phyloP scores from a whole-genome alignment of 2,113 vertebrate genomes.

The Suricata suricatta region DNA sequence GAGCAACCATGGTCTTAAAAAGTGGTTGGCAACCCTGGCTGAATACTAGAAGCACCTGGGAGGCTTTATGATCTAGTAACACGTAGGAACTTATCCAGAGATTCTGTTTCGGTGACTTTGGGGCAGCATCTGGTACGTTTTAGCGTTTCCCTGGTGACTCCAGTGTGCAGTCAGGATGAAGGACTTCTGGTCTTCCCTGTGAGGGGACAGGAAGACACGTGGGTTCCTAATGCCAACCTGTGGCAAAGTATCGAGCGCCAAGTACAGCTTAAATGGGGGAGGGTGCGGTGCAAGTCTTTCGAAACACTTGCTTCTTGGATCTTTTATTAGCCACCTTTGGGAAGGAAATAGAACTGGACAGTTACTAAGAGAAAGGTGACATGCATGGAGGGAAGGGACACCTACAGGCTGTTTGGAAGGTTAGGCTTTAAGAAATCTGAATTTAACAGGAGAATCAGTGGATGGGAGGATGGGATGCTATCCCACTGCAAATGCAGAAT shows the following conservation, averaged over 20 bases:
- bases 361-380: constrained; percentile 51
- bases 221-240: background rate
- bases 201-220: background rate
- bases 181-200: background rate
- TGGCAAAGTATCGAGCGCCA: background rate
- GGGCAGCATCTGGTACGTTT: background rate
- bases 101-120: background rate
- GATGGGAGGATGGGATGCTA: background rate
- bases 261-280: background rate
- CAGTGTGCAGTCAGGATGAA: background rate
- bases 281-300: background rate
- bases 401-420: constrained; percentile 48
- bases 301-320: background rate
- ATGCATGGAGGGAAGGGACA: constrained; percentile 27
- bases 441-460: background rate
- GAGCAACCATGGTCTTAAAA: background rate
- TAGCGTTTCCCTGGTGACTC: background rate
- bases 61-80: background rate
- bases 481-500: background rate
- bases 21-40: background rate
- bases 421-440: constrained; percentile 32
- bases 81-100: background rate
- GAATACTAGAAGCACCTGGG: background rate
- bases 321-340: constrained; percentile 45
- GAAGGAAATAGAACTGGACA: constrained; percentile 36